Evolutionary conservation across 2,797 vertebrate genomes (phyloP).

Genomic region (Esox masquinongy): DNA sequence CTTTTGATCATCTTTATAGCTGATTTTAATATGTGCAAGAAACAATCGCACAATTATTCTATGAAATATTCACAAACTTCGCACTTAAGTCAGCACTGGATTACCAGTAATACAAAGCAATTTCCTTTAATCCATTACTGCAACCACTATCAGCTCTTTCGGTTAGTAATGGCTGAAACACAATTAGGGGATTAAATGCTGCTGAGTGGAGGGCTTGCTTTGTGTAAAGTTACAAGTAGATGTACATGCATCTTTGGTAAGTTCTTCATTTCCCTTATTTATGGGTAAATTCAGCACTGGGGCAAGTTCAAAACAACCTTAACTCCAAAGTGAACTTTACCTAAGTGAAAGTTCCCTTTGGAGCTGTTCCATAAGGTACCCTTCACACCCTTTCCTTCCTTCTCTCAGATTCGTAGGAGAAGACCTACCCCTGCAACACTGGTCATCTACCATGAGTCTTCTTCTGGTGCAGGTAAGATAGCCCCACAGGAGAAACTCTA

Average conservation of each 20-base stretch:
- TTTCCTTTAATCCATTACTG: background rate
- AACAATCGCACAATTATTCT: background rate
- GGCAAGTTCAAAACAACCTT: background rate
- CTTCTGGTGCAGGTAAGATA: slow-evolving; percentile 70
- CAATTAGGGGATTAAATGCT: background rate
- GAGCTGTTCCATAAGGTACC: background rate
- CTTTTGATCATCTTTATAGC: background rate
- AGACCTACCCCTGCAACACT: slow-evolving; percentile 82
- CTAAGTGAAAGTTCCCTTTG: background rate
- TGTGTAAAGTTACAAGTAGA: too few relatives aligned
- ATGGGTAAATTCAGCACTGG: background rate
- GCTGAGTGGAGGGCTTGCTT: background rate
- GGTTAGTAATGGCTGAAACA: background rate
- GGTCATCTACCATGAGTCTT: slow-evolving; percentile 79
- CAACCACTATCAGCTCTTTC: background rate
- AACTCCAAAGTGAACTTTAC: background rate
- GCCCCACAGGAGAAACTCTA: background rate
- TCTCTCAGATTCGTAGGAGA: slow-evolving; percentile 81
- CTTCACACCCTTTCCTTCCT: background rate
- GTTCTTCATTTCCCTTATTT: background rate
- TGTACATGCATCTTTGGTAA: background rate
- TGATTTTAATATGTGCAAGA: background rate
- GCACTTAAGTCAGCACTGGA: background rate
- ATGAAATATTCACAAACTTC: background rate
- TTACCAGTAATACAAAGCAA: background rate